Base-by-base conservation (phyloP, 2,888 invertebrate species). In the Cenopis cana region DNA sequence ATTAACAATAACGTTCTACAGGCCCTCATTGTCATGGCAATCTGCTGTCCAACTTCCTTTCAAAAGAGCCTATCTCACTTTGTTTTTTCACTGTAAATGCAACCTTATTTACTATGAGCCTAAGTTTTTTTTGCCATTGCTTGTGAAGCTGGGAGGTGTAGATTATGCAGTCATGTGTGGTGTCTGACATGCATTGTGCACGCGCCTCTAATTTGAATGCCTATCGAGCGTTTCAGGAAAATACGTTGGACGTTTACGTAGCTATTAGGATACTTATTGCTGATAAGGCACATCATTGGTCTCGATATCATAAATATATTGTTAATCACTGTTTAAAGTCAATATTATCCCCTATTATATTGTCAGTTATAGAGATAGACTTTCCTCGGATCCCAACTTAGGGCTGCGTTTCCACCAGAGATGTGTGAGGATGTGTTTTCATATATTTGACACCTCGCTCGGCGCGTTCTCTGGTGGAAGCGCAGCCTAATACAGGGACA, bases 151-250 rank as follows among this genome's bases (percentile, higher is more conserved):
- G 24, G 8, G 29, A 55, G 52, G 12, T 20, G 29, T 8, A 5
- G 24, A 52, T 24, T 67, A 59, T 59, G 50, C 67, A 67, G 33
- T 14, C 67, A 59, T 52, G 50, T 20, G 50, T 12, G 59, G 55
- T 38, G 29, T 59, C 50, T 8, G 38, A 67, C 17, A 38, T 24
- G 24, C 49, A 57, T 60, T 56, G 49, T 57, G n/a, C 14, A 46
- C 18, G 11, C 18, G 29, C 12, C n/a, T 36, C 46, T 49, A 20
- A 57, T 66, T 55, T 65, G 41, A 55, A 65, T 65, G 41, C 38
- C 65, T 55, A 29, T 55, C 29, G 55, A 55, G 29, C 29, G 29
- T 14, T 1, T 60, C 59, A 46, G 46, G n/a, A 24, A 20, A 46
- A 46, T 38, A 46, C 14, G 57, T 57, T 57, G n/a, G n/a, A n/a